These are phyloP conservation scores for Eptatretus atami DNA, from an alignment of 2,797 vertebrate species.

Conservation along the genomic window DNA sequence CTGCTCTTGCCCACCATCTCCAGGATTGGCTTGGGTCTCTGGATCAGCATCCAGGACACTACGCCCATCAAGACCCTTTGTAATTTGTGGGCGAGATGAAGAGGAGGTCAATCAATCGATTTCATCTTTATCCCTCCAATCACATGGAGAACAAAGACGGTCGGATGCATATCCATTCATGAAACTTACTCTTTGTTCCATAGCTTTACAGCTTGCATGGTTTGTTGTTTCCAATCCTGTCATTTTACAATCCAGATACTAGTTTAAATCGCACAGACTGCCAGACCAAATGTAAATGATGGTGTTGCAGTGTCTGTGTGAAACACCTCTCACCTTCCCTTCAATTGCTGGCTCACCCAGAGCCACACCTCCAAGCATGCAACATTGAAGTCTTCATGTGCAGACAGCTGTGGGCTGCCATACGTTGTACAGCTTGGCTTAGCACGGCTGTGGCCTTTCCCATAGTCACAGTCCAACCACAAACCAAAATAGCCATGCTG, in stretches of 20 bases:
- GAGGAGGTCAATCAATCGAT: neutral
- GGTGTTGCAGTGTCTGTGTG: too few relatives aligned
- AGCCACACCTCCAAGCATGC: conserved; percentile 49
- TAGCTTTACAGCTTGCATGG: too few relatives aligned
- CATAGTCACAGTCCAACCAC: conserved; percentile 58
- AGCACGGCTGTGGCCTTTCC: conserved; percentile 54
- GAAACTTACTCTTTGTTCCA: too few relatives aligned
- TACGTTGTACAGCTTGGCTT: conserved; percentile 58
- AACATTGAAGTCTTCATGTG: conserved; percentile 35
- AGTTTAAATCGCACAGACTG: too few relatives aligned
- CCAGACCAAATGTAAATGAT: too few relatives aligned
- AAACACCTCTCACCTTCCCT: conserved; percentile 13
- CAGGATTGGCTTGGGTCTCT: conserved; percentile 28
- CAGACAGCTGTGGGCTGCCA: conserved; percentile 58
- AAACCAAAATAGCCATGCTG: conserved; percentile 58
- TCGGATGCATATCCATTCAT: too few relatives aligned
- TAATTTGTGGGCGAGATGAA: conserved; percentile 15
- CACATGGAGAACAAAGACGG: conserved; percentile 5
- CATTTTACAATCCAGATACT: too few relatives aligned
- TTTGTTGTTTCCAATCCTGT: too few relatives aligned
- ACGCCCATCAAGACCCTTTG: conserved; percentile 13
- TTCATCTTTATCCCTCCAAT: neutral
- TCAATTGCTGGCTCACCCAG: conserved; percentile 21
- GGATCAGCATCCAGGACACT: conserved; percentile 39
- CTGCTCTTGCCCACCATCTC: conserved; percentile 37